Evolutionary conservation across 2,888 invertebrate genomes (phyloP).

Genomic region (Philereme vetulata): DNA sequence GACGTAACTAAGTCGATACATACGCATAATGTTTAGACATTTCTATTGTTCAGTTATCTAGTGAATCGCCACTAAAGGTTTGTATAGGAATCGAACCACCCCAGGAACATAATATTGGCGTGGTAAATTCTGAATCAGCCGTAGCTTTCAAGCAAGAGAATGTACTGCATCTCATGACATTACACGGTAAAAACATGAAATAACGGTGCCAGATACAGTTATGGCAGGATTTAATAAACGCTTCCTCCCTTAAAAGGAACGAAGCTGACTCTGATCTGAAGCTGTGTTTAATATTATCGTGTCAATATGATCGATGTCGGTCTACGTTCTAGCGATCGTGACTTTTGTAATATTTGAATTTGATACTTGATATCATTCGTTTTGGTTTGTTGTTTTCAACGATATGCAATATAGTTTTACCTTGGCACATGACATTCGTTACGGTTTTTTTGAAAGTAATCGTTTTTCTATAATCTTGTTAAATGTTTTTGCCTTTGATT

Average conservation of each 20-base stretch:
- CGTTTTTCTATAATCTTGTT: neutral
- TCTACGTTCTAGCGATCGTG: conserved; percentile 49
- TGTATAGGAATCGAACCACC: too few species aligned
- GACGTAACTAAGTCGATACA: too few species aligned
- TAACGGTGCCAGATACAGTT: conserved; percentile 68
- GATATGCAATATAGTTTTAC: conserved; percentile 34
- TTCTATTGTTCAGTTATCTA: too few species aligned
- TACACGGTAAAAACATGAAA: conserved; percentile 39
- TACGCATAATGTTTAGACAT: too few species aligned
- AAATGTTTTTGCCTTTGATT: neutral
- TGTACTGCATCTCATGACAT: conserved; percentile 18
- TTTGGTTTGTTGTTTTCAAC: conserved; percentile 26
- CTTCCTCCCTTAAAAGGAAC: conserved; percentile 62
- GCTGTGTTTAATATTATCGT: conserved; percentile 29
- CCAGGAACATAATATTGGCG: too few species aligned
- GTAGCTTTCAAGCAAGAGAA: conserved; percentile 10
- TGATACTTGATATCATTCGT: conserved; percentile 33
- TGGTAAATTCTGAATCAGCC: too few species aligned
- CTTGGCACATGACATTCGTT: conserved; percentile 35
- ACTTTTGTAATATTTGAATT: conserved; percentile 36
- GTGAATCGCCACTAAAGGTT: too few species aligned
- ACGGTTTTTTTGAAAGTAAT: conserved; percentile 21
- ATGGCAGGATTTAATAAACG: conserved; percentile 76
- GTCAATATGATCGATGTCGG: conserved; percentile 47
- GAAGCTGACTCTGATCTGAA: conserved; percentile 54